Evolutionary conservation across 2,797 vertebrate species (phyloP).

Genomic region (Hydrocynus forskahlii): DNA sequence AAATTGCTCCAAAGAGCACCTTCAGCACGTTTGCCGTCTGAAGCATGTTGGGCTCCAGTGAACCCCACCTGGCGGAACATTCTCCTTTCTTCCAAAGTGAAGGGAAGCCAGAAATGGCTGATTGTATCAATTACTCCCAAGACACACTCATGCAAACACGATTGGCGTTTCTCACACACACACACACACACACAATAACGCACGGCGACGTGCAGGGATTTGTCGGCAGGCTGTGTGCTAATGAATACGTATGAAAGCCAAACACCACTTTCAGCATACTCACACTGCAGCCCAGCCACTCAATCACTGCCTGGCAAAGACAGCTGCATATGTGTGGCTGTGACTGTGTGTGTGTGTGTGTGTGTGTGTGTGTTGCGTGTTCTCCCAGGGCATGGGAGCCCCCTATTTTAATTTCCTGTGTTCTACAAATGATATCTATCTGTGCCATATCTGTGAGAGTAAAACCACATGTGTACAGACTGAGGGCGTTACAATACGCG

Average conservation of each 20-base stretch:
- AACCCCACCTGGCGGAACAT: background rate
- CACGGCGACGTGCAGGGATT: background rate
- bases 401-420: slow-evolving; percentile 54
- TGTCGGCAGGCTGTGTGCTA: slow-evolving; percentile 34
- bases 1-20: too few relatives aligned
- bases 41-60: background rate
- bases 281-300: slow-evolving; percentile 7
- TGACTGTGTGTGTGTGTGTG: background rate
- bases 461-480: slow-evolving; percentile 32
- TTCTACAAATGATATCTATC: slow-evolving; percentile 47
- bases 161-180: background rate
- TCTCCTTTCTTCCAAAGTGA: background rate
- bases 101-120: slow-evolving; percentile 22
- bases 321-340: background rate
- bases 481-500: too few relatives aligned
- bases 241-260: slow-evolving; percentile 18
- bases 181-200: slow-evolving; percentile 35
- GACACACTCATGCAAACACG: slow-evolving; percentile 23
- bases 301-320: slow-evolving; percentile 4
- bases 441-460: slow-evolving; percentile 24
- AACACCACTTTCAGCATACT: background rate
- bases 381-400: slow-evolving; percentile 23
- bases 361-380: slow-evolving; percentile 7
- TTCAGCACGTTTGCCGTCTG: background rate
- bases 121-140: slow-evolving; percentile 27